A percentile compares a stretch with the other conserved stretches of the same genome.
Conservation (phyloP, 2,113 vertebrate genomes). For the Numenius arquata region DNA sequence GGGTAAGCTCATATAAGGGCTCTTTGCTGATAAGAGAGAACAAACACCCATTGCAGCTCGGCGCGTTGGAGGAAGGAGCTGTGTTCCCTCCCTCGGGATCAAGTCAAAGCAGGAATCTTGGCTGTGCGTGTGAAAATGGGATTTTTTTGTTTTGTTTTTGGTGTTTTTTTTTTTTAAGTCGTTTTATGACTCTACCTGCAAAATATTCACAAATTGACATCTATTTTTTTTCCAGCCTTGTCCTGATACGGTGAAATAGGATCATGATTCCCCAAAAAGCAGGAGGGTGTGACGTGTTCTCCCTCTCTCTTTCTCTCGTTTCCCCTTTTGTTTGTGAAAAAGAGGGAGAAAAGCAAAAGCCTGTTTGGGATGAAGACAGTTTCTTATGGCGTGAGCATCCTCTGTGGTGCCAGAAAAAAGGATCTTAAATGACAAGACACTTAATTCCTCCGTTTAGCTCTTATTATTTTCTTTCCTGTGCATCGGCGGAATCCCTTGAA, state of each 20-base stretch:
- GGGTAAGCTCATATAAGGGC: background rate
- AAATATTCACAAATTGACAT: background rate
- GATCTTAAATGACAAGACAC: background rate
- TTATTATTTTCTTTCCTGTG: background rate
- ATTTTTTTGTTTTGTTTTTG: background rate
- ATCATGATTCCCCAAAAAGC: background rate
- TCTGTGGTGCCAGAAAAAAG: background rate
- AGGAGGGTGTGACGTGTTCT: fast-evolving
- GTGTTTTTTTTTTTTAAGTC: background rate
- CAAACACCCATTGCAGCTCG: background rate
- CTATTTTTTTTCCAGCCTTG: fast-evolving
- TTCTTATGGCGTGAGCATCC: background rate
- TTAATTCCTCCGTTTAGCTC: background rate
- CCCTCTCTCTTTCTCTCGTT: background rate
- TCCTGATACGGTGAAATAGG: background rate
- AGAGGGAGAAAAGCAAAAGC: background rate
- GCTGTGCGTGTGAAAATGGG: background rate
- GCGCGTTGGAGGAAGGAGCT: background rate
- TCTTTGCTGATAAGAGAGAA: background rate
- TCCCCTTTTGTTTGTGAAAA: background rate
- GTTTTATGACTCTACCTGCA: background rate
- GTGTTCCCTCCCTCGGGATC: background rate
- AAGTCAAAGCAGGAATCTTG: conserved; percentile 38
- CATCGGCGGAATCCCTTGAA: background rate
- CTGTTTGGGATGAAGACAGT: background rate